Base-by-base conservation (phyloP, 2,113 vertebrate genomes). In the Equus quagga region DNA sequence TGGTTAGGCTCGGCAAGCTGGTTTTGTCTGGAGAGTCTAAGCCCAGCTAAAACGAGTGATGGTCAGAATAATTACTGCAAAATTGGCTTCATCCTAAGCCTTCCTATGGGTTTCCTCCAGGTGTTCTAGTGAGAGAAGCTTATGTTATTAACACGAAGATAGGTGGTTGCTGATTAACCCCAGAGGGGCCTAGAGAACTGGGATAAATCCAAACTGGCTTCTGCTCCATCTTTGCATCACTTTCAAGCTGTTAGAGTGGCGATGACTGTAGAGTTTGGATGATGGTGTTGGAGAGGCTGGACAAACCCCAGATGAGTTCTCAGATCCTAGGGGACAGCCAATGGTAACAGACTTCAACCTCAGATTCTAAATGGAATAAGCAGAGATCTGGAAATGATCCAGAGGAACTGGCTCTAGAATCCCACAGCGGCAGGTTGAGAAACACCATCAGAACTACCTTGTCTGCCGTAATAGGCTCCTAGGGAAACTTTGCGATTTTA, bases 141-240 rank as follows among this genome's bases (percentile, higher is more conserved):
- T 92, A 60, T 44, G 36, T 80, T 92, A 96, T 94, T 80, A 44
- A 95, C 95, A 97, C 76, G 72, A 82, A 95, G 93, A 92, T 97
- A 51, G 90, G 89, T 96, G 49, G 83, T 44, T 96, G 91, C 93
- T 97, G 98, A 98, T 98, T 97, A 97, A 96, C 46, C 76, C 92
- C 44, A 6, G 81, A 88, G 81, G 92, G 83, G 65, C 56, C 76
- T n/a, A 49, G 56, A 91, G 67, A 96, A 80, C 91, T 88, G 96
- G 96, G 79, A 70, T 83, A 69, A 94, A 92, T 97, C 95, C 97
- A 97, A 62, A 56, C 60, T 73, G 89, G 86, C 69, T 96, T 94
- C 89, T 96, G 96, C 62, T 96, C 72, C 90, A 86, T 75, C 83
- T 95, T 17, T 92, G 69, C 26, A 73, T 97, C 89, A 89, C 75